A percentile compares a stretch with the other conserved stretches of the same genome.
Conservation (phyloP, 2,113 vertebrate species). For the Dunckerocampus dactyliophorus region DNA sequence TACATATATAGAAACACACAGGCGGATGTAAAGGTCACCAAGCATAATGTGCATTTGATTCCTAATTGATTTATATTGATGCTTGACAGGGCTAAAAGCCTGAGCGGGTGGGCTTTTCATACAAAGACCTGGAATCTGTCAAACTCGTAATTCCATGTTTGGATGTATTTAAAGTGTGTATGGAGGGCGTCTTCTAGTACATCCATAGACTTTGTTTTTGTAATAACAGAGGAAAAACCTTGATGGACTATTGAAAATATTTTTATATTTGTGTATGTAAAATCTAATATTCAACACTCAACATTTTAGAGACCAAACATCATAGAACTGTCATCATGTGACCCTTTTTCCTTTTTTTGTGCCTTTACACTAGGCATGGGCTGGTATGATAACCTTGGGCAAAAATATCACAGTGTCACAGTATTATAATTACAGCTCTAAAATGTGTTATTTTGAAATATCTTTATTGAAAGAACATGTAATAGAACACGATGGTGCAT, state of each 20-base stretch:
- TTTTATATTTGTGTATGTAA: no score
- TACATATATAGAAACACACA: not conserved
- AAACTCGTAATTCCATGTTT: not conserved
- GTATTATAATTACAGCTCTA: no score
- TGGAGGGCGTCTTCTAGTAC: no score
- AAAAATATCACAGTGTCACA: no score
- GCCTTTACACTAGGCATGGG: no score
- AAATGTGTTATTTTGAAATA: no score
- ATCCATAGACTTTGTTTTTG: no score
- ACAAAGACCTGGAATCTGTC: not conserved
- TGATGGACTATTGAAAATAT: not conserved
- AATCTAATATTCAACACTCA: not conserved
- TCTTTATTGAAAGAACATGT: no score
- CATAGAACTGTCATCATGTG: not conserved
- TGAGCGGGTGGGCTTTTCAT: not conserved
- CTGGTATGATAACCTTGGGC: no score
- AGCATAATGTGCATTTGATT: slow-evolving; percentile 10
- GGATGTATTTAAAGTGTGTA: not conserved
- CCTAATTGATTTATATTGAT: slow-evolving; percentile 20
- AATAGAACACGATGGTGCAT: no score
- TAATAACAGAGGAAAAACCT: no score
- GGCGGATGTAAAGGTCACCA: slow-evolving; percentile 18
- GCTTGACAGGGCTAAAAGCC: slow-evolving; percentile 12
- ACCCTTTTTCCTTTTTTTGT: no score
- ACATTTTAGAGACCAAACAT: not conserved